Percentiles rank a stretch among this genome's conserved stretches.
These are phyloP conservation scores for Astur gentilis DNA, from an alignment of 2,113 vertebrate species.

Conservation along the genomic window DNA sequence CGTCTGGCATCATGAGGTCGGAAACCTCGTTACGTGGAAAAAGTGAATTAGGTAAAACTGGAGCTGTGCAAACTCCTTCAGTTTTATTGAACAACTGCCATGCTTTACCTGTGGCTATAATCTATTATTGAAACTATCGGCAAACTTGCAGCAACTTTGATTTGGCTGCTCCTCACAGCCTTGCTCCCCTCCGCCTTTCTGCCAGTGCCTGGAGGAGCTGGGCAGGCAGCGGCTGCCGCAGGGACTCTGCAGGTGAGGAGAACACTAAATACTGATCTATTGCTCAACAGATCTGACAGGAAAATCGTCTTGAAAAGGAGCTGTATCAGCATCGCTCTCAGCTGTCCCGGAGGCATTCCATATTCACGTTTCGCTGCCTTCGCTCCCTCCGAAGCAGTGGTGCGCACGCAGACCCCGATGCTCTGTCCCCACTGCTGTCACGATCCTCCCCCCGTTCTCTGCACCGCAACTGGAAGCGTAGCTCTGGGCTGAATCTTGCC, in stretches of 20 bases:
- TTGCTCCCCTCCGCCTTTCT: rapidly evolving
- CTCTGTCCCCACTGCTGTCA: background rate
- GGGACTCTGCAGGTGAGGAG: background rate
- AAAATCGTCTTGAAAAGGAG: background rate
- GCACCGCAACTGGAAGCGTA: rapidly evolving
- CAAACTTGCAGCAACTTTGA: background rate
- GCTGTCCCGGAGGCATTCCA: background rate
- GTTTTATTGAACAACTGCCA: background rate
- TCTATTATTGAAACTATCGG: background rate
- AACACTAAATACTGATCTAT: background rate
- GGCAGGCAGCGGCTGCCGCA: background rate
- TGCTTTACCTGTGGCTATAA: background rate
- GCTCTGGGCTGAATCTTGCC: background rate
- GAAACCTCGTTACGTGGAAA: background rate
- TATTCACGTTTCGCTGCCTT: rapidly evolving
- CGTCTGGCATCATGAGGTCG: rapidly evolving
- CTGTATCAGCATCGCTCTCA: background rate
- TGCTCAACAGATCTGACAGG: background rate
- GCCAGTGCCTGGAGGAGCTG: background rate
- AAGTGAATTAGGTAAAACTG: background rate
- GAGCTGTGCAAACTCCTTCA: background rate
- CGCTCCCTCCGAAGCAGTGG: background rate
- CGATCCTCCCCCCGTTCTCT: rapidly evolving
- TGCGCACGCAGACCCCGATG: rapidly evolving
- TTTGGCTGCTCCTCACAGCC: background rate